A percentile compares a stretch with the other conserved stretches of the same genome.
These are phyloP conservation scores for Eutolmus rufibarbis DNA, from an alignment of 2,888 invertebrate genomes.

Conservation along the genomic window DNA sequence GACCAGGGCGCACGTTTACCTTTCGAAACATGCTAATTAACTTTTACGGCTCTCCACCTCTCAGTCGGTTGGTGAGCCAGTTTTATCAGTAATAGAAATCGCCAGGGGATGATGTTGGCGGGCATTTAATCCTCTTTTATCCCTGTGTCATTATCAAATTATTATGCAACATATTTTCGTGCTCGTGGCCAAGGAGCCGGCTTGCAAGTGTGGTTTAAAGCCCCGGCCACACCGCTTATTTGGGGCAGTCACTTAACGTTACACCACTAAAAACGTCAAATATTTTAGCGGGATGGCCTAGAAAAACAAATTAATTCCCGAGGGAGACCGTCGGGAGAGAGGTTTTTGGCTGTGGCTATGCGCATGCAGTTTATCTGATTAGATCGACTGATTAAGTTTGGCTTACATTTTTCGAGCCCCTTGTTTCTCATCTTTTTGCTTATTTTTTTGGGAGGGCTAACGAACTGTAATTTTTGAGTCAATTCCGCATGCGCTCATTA, in stretches of 20 bases:
- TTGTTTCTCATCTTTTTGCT: background rate
- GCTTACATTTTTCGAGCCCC: constrained; percentile 2
- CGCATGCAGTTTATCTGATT: constrained; percentile 44
- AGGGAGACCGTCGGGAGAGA: background rate
- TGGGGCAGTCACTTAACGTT: background rate
- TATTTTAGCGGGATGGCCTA: constrained; percentile 21
- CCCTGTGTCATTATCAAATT: constrained; percentile 37
- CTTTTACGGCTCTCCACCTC: constrained; percentile 47
- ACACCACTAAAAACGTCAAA: background rate
- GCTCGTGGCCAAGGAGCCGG: background rate
- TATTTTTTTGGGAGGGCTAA: background rate
- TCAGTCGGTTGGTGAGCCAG: constrained; percentile 28
- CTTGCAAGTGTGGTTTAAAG: background rate
- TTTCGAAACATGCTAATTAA: constrained; percentile 46
- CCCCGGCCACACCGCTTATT: background rate
- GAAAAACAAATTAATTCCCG: background rate
- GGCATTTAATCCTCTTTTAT: constrained; percentile 36
- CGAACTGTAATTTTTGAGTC: constrained; percentile 2
- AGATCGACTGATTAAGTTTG: constrained; percentile 14
- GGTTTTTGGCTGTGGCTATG: constrained; percentile 36
- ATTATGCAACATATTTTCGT: constrained; percentile 20
- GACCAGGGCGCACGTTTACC: background rate
- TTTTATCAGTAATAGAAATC: constrained; percentile 41
- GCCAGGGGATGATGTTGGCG: constrained; percentile 22
- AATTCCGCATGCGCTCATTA: constrained; percentile 13